phyloP scores from a whole-genome alignment of 2,888 invertebrate genomes.

The Ochropacha duplaris region DNA sequence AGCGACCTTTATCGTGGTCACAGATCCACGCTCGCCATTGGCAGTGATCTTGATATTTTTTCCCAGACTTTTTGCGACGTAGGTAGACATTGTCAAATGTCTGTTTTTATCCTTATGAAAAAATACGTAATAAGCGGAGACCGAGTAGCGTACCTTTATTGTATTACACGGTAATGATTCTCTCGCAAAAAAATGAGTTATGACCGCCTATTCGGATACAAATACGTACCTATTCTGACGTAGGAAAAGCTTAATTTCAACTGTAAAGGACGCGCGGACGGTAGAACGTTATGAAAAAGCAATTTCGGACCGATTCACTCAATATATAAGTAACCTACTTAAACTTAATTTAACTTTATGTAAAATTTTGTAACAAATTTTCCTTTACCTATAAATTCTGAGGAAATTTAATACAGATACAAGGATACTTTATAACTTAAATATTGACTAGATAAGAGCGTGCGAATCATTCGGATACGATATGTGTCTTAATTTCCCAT shows the following conservation, averaged over 20 bases:
- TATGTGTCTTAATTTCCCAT: slow-evolving; percentile 39
- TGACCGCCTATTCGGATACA: slow-evolving; percentile 39
- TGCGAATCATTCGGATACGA: slow-evolving; percentile 23
- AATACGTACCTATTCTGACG: slow-evolving; percentile 30
- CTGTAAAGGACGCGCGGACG: slow-evolving; percentile 36
- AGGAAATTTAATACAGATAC: background rate
- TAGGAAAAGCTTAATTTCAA: slow-evolving; percentile 43
- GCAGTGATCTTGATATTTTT: slow-evolving; percentile 75
- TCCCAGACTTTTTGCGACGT: slow-evolving; percentile 45
- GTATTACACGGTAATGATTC: slow-evolving; percentile 48
- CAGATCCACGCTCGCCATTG: slow-evolving; percentile 58
- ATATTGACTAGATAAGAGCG: slow-evolving; percentile 10
- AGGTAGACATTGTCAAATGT: slow-evolving; percentile 46
- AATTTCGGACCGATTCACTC: slow-evolving; percentile 34
- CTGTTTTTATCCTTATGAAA: slow-evolving; percentile 44
- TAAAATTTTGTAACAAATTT: slow-evolving; percentile 22
- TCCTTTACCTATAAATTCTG: background rate
- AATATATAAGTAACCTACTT: slow-evolving; percentile 34
- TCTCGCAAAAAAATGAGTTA: slow-evolving; percentile 44
- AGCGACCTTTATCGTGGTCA: slow-evolving; percentile 47
- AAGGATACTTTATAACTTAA: background rate
- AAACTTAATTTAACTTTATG: slow-evolving; percentile 38
- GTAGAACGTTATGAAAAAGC: slow-evolving; percentile 32
- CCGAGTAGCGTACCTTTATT: slow-evolving; percentile 41
- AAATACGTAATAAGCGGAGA: slow-evolving; percentile 48